phyloP scores from a whole-genome alignment of 2,797 vertebrate genomes.

The Anas acuta region DNA sequence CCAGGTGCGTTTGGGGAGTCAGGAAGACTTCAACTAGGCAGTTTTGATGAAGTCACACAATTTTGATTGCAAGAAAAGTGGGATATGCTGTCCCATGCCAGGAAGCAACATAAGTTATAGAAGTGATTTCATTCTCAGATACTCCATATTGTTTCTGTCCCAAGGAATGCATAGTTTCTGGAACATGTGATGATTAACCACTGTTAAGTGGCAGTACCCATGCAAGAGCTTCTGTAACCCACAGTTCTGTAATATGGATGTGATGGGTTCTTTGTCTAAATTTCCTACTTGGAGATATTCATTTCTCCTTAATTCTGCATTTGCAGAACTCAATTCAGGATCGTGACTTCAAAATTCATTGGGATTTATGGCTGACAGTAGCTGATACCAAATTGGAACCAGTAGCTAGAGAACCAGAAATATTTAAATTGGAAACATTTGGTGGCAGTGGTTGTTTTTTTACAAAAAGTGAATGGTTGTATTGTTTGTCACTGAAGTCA shows the following conservation, averaged over 20 bases:
- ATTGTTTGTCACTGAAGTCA: conserved; percentile 73
- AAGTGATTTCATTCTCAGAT: conserved; percentile 19
- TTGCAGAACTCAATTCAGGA: conserved; percentile 52
- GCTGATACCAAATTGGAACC: conserved; percentile 67
- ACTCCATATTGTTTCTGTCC: neutral
- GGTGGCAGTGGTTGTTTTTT: conserved; percentile 64
- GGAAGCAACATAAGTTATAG: neutral
- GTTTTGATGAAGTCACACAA: neutral
- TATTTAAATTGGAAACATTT: conserved; percentile 76
- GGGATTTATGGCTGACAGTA: conserved; percentile 71
- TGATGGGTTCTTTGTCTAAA: conserved; percentile 46
- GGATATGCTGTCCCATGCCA: neutral
- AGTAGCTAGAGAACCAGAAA: conserved; percentile 69
- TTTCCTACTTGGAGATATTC: conserved; percentile 13
- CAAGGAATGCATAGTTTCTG: conserved; percentile 27
- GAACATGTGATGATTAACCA: conserved; percentile 41
- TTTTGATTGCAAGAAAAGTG: neutral
- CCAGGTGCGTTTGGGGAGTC: neutral
- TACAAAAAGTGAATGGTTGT: conserved; percentile 68
- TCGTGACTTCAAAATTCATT: conserved; percentile 59
- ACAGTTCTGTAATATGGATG: conserved; percentile 3
- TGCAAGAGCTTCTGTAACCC: conserved; percentile 48
- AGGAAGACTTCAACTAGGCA: neutral
- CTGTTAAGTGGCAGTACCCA: neutral
- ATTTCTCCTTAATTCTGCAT: conserved; percentile 33